Conservation (phyloP, 1,140 invertebrate genomes). For the Himalopsyche phryganea region DNA sequence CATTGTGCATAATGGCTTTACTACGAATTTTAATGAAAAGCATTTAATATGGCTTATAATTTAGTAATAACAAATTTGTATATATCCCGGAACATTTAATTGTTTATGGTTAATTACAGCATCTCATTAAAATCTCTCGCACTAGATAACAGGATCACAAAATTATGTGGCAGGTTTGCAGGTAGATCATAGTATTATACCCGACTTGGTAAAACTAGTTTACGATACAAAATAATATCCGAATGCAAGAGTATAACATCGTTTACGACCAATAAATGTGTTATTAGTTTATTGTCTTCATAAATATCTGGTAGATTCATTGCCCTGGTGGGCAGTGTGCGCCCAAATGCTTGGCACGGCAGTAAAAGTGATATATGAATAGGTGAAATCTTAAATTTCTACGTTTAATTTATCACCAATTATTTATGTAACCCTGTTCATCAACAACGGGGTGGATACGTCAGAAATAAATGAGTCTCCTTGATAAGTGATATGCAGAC, state of each 20-base stretch:
- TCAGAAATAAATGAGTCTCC: slow-evolving; percentile 1
- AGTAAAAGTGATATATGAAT: slow-evolving; percentile 6
- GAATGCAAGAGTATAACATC: not conserved
- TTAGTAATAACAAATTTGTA: too few species aligned
- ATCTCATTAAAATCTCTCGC: too few species aligned
- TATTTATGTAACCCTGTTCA: not conserved
- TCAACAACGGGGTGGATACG: not conserved
- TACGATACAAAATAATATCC: too few species aligned
- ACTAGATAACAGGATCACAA: too few species aligned
- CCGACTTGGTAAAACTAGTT: too few species aligned
- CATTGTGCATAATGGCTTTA: too few species aligned
- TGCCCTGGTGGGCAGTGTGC: not conserved
- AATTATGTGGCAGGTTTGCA: too few species aligned
- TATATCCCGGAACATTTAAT: too few species aligned
- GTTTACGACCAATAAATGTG: slow-evolving; percentile 29
- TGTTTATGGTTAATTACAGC: too few species aligned
- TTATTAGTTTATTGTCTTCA: slow-evolving; percentile 27
- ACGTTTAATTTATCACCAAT: slow-evolving; percentile 6
- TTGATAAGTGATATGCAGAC: not conserved
- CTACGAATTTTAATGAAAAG: too few species aligned
- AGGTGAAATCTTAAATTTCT: slow-evolving; percentile 14
- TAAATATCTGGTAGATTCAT: slow-evolving; percentile 28
- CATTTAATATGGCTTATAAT: too few species aligned
- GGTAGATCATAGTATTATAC: too few species aligned
- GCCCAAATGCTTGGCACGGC: not conserved